Percentiles rank a stretch among this genome's conserved stretches.
Conservation (phyloP, 37 sponge, comb jelly and placozoan species). For the Cliona cf. orientalis region DNA sequence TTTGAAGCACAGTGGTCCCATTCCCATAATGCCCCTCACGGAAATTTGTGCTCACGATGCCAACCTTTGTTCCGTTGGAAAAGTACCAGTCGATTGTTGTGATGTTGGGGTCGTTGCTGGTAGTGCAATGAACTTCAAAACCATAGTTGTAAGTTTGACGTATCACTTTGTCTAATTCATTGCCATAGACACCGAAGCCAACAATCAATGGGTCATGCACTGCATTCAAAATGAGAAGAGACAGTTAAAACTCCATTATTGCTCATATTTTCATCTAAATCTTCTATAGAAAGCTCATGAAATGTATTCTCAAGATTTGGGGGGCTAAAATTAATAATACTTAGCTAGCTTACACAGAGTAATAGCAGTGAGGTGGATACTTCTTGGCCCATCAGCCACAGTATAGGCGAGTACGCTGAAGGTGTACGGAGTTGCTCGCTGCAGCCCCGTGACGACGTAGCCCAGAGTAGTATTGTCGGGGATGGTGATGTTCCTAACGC, state of each 20-base stretch:
- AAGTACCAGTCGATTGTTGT: conserved; percentile 22
- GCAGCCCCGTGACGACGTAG: conserved; percentile 5
- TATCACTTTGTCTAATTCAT: conserved; percentile 20
- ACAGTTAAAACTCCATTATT: no score
- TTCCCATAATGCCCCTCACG: conserved; percentile 32
- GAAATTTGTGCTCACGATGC: conserved; percentile 1
- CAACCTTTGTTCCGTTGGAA: conserved; percentile 29
- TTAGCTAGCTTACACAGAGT: no score
- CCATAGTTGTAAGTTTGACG: not conserved
- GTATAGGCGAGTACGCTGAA: conserved; percentile 45
- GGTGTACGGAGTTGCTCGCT: conserved; percentile 6
- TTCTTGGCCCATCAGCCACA: conserved; percentile 42
- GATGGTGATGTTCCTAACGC: conserved; percentile 8
- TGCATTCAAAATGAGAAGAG: no score
- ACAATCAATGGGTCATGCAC: no score
- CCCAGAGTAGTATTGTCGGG: not conserved
- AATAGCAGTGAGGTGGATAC: conserved; percentile 22
- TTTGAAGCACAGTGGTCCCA: conserved; percentile 35
- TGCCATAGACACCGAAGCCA: conserved; percentile 36
- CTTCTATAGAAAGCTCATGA: no score
- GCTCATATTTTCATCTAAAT: no score
- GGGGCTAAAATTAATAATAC: no score
- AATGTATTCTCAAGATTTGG: no score
- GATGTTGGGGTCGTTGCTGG: not conserved
- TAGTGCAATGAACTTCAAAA: conserved; percentile 20